These are phyloP conservation scores for Lates calcarifer DNA, from an alignment of 2,113 vertebrate genomes.

Conservation along the genomic window DNA sequence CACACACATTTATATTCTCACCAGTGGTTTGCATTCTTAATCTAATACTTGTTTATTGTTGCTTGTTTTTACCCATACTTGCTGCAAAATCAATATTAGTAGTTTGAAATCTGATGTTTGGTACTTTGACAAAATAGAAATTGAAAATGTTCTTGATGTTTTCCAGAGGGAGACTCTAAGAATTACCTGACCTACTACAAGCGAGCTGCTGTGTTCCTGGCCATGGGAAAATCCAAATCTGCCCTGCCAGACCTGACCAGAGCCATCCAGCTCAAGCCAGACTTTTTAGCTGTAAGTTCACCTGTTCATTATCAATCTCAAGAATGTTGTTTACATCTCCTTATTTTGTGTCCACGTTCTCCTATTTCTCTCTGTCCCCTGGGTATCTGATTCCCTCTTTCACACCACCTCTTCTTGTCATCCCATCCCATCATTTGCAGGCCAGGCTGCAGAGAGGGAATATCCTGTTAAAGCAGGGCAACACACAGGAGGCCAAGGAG, in stretches of 20 bases:
- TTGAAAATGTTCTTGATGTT: background rate
- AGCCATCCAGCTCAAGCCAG: conserved; percentile 89
- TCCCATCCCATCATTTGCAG: conserved; percentile 61
- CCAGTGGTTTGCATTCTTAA: conserved; percentile 7
- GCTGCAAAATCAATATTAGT: background rate
- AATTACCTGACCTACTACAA: conserved; percentile 91
- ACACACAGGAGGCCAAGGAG: conserved; percentile 81
- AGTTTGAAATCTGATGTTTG: background rate
- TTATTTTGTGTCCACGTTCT: background rate
- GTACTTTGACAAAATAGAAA: background rate
- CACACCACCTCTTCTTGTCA: background rate
- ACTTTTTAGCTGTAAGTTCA: conserved; percentile 87
- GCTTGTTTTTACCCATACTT: background rate
- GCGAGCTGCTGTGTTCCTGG: conserved; percentile 87
- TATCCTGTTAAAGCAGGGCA: conserved; percentile 88
- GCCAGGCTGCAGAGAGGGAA: conserved; percentile 88
- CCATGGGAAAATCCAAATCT: conserved; percentile 89
- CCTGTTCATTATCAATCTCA: background rate
- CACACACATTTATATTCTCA: background rate
- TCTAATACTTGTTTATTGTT: background rate
- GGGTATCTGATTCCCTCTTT: background rate
- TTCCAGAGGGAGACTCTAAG: conserved; percentile 88
- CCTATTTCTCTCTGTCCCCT: background rate
- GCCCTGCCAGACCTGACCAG: conserved; percentile 88
- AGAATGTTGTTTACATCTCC: background rate